Base-by-base conservation (phyloP, 2,113 vertebrate genomes). In the Hippocampus barbouri region DNA sequence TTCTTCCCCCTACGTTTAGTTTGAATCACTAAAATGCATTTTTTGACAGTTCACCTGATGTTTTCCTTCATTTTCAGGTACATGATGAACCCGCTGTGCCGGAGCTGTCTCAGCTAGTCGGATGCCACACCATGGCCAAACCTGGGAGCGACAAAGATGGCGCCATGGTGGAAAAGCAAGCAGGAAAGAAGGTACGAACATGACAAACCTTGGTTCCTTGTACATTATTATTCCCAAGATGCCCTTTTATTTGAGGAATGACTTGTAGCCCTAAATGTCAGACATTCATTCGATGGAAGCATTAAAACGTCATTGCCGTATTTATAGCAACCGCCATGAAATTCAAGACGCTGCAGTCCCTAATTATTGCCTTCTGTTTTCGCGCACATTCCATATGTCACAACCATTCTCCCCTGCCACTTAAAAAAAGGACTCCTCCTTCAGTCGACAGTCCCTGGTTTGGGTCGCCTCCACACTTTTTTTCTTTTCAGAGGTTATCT, bases 151-250 rank as follows among this genome's bases (percentile, higher is more conserved):
- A 97, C 93, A 93, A 94, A 87, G 95, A 96, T 93, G 95, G 92
- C 93, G 95, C 93, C 93, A 97, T 99, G 97, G 97, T 98, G 91
- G 97, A 99, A 83, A 98, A 98, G 89, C 89, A 94, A 90, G 92
- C 93, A 81, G 95, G 96, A 90, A 97, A 94, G 94, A 99, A 98
- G 96, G 97, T 98, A 77, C 7, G 75, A 21, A 68, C 8, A 38
- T 21, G 34, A 38, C 60, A 34, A 63, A 62, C 15, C 34, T 38
- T 43, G 62, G 1, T 43, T 41, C 20, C 21, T n/a, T 43, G 2
- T 8, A 5, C 62, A 14, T 43, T 64, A 65, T 65, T 43, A 65
- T 65, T n/a, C 40, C 63, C 14, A 43, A 23, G 41, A 15, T 65
- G 63, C 40, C 9, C 5, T 41, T 43, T 43, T 45, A 43, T 45